A percentile compares a stretch with the other conserved stretches of the same genome.
Evolutionary conservation across 2,797 vertebrate genomes (phyloP).

Genomic region (Dipus sagitta): DNA sequence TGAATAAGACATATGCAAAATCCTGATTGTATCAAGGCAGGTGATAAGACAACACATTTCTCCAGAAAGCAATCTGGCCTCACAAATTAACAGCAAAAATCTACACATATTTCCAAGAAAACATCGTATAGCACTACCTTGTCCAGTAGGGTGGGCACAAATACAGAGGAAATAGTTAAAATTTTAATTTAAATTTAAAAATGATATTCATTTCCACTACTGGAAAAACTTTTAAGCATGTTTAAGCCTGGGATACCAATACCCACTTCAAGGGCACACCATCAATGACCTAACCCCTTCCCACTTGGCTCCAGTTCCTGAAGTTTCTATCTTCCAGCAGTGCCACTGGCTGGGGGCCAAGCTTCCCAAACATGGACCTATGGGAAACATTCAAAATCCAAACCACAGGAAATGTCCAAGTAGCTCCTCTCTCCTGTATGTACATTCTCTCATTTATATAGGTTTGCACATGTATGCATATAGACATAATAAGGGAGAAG

Average conservation of each 20-base stretch:
- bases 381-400: background rate
- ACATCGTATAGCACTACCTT: background rate
- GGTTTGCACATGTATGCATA: no score
- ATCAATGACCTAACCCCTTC: background rate
- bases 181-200: slow-evolving; percentile 5
- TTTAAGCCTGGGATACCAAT: background rate
- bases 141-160: background rate
- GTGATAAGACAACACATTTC: background rate
- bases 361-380: background rate
- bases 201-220: background rate
- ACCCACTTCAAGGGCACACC: background rate
- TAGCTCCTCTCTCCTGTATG: background rate
- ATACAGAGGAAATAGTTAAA: background rate
- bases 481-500: background rate
- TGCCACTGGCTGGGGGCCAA: background rate
- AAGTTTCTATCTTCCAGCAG: background rate
- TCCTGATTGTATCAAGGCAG: background rate
- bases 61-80: background rate
- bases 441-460: background rate
- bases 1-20: background rate
- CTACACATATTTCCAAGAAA: background rate
- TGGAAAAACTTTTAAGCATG: background rate
- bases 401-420: background rate
- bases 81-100: background rate
- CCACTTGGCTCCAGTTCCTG: background rate